A percentile compares a stretch with the other conserved stretches of the same genome.
Evolutionary conservation across 2,797 vertebrate genomes (phyloP).

Genomic region (Tragelaphus oryx): DNA sequence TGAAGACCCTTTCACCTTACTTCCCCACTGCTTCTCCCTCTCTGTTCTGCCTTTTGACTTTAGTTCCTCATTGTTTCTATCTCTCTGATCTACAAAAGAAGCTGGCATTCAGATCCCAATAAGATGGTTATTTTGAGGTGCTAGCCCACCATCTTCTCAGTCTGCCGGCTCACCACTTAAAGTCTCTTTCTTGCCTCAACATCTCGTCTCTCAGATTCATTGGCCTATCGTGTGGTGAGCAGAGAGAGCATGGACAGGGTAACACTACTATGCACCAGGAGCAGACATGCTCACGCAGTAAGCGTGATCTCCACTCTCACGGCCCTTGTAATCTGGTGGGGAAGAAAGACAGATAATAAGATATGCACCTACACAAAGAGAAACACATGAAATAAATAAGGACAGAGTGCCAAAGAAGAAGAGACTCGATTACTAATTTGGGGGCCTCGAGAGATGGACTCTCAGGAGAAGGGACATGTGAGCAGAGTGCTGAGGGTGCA

Average conservation of each 20-base stretch:
- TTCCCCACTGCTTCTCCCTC: neutral
- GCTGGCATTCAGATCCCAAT: neutral
- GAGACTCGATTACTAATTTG: neutral
- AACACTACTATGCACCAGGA: neutral
- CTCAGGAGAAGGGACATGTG: neutral
- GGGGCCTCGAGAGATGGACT: neutral
- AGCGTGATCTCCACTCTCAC: neutral
- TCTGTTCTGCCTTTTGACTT: neutral
- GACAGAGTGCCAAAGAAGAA: neutral
- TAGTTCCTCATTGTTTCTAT: neutral
- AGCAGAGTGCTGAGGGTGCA: neutral
- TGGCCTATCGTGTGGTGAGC: neutral
- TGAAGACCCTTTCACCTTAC: neutral
- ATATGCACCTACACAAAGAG: neutral
- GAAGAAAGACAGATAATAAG: neutral
- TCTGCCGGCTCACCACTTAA: neutral
- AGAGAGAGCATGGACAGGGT: fast-evolving
- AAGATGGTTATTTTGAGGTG: neutral
- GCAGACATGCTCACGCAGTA: neutral
- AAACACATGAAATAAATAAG: neutral
- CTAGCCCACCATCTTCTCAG: neutral
- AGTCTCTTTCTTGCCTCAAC: neutral
- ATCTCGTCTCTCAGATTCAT: neutral
- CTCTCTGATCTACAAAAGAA: neutral
- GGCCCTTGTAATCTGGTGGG: neutral